phyloP scores from a whole-genome alignment of 2,888 invertebrate species.

The Criorhina ranunculi region DNA sequence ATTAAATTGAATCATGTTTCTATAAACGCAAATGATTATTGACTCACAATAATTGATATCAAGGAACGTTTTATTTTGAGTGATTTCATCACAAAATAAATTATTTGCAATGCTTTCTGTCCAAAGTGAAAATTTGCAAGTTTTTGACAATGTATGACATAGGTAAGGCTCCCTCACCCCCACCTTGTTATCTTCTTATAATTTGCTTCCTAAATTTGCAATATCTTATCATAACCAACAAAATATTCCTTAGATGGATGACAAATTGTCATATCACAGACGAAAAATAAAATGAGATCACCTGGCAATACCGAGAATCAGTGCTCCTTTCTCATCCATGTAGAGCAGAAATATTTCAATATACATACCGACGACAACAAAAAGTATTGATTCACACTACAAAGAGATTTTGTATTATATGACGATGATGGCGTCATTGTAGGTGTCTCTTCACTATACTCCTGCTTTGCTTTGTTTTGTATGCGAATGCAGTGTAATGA shows the following conservation, averaged over 20 bases:
- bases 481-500: conserved; percentile 49
- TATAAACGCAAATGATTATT: no score
- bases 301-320: conserved; percentile 49
- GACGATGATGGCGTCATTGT: conserved; percentile 66
- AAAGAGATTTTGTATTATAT: conserved; percentile 41
- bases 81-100: no score
- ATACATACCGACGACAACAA: conserved; percentile 34
- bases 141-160: not conserved
- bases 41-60: no score
- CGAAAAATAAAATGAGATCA: conserved; percentile 33
- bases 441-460: conserved; percentile 42
- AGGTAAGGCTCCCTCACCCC: no score
- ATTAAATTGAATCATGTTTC: no score
- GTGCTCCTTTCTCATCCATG: conserved; percentile 30
- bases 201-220: conserved; percentile 5
- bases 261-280: conserved; percentile 13
- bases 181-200: not conserved
- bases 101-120: no score
- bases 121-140: not conserved
- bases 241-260: conserved; percentile 4
- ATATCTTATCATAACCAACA: conserved; percentile 29
- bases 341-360: conserved; percentile 26
- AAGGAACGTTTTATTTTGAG: no score
- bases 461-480: conserved; percentile 31
- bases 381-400: conserved; percentile 71